A percentile compares a stretch with the other conserved stretches of the same genome.
Conservation (phyloP, 2,888 invertebrate species). For the Salpingus planirostris region DNA sequence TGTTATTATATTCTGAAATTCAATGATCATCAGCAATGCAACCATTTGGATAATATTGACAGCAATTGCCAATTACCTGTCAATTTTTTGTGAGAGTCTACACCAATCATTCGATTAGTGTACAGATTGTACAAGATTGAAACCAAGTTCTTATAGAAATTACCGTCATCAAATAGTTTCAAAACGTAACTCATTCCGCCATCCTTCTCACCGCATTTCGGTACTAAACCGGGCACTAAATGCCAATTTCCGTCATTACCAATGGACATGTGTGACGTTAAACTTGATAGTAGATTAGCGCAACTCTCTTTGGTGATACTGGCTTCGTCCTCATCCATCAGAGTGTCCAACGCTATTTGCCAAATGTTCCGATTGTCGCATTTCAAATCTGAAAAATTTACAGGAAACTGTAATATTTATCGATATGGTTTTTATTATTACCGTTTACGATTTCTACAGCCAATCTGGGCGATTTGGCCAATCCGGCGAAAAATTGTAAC, state of each 20-base stretch:
- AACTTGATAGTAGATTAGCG: slow-evolving; percentile 44
- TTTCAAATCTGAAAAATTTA: slow-evolving; percentile 18
- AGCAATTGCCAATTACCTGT: too few relatives aligned
- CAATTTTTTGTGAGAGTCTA: too few relatives aligned
- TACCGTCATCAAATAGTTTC: slow-evolving; percentile 26
- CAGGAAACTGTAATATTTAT: neutral
- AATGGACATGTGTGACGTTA: too few relatives aligned
- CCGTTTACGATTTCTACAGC: slow-evolving; percentile 33
- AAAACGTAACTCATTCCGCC: too few relatives aligned
- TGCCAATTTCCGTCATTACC: too few relatives aligned
- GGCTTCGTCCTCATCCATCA: slow-evolving; percentile 45
- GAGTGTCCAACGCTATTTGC: slow-evolving; percentile 31
- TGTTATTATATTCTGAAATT: too few relatives aligned
- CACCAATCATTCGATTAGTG: too few relatives aligned
- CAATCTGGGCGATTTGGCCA: slow-evolving; percentile 34
- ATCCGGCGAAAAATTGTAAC: slow-evolving; percentile 44
- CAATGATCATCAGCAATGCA: too few relatives aligned
- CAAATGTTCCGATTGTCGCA: slow-evolving; percentile 34
- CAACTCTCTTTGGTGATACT: slow-evolving; percentile 49
- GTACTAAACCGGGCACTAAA: too few relatives aligned
- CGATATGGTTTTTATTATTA: slow-evolving; percentile 11
- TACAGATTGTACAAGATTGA: slow-evolving; percentile 25
- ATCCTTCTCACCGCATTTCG: too few relatives aligned
- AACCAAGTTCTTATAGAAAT: slow-evolving; percentile 31
- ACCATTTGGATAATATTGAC: too few relatives aligned